phyloP scores from a whole-genome alignment of 1,140 invertebrate genomes.

The Vanessa tameamea region DNA sequence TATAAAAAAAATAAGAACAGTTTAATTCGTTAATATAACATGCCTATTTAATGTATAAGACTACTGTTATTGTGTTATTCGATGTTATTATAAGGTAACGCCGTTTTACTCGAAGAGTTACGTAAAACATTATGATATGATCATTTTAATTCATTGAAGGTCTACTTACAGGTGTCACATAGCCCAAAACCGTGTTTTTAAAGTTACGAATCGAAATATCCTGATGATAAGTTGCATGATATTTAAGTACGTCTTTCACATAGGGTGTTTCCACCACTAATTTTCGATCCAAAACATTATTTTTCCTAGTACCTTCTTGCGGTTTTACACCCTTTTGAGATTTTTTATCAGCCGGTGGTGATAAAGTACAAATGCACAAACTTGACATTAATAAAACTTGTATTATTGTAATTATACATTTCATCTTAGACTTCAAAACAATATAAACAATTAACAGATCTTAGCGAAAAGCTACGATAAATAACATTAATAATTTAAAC shows the following conservation, averaged over 20 bases:
- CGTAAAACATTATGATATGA: too few relatives aligned
- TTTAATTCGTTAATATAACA: too few relatives aligned
- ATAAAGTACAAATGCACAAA: slow-evolving; percentile 75
- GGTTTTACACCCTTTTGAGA: slow-evolving; percentile 74
- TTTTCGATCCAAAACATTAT: slow-evolving; percentile 85
- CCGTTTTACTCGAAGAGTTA: too few relatives aligned
- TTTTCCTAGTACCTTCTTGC: slow-evolving; percentile 83
- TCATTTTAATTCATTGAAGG: neutral
- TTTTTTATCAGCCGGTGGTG: slow-evolving; percentile 78
- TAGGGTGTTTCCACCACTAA: slow-evolving; percentile 85
- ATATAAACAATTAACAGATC: neutral
- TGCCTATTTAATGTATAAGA: too few relatives aligned
- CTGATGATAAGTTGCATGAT: slow-evolving; percentile 87
- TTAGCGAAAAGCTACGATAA: neutral
- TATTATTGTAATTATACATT: slow-evolving; percentile 54
- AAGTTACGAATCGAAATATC: slow-evolving; percentile 85
- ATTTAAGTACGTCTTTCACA: slow-evolving; percentile 87
- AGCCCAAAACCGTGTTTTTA: slow-evolving; percentile 88
- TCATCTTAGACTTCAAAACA: slow-evolving; percentile 51
- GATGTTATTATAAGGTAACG: too few relatives aligned
- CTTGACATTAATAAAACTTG: slow-evolving; percentile 59
- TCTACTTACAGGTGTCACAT: slow-evolving; percentile 90
- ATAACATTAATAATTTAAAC: neutral
- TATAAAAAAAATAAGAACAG: too few relatives aligned
- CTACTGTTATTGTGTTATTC: too few relatives aligned